Base-by-base conservation (phyloP, 1,140 invertebrate genomes). In the Pomacea maculata region DNA sequence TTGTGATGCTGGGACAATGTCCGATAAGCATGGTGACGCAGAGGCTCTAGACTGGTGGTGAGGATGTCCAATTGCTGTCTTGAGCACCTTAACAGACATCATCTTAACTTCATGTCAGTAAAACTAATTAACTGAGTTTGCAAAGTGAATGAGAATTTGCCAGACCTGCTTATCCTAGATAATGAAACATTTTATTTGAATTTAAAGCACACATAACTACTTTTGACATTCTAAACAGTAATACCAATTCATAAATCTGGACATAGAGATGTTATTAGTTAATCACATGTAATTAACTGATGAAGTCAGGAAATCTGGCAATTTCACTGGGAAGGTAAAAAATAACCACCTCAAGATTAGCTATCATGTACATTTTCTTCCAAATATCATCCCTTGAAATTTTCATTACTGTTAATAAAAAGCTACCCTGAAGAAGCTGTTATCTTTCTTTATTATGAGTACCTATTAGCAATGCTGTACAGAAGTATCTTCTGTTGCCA, bases 401-500 rank as follows among this genome's bases (percentile, higher is more conserved):
- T 45, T 4, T 6, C 2, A 45, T 45, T 45, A 45, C 6, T 45
- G 34, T 45, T 45, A 45, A 45, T 6, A 45, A 45, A 45, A 2
- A 45, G 2, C 34, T 45, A 45, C 34, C 34, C 34, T 45, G 34
- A 45, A 6, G 34, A 45, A 4, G 34, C 34, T 45, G 34, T 45
- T 45, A 45, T 45, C 34, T 45, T 45, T 45, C 34, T 45, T 45
- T 45, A 45, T 4, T 45, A 45, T 45, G 34, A 45, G 34, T 81
- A 89, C 88, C 88, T 89, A 77, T 90, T 86, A 21, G 85, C 84
- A 79, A 90, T 85, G 19, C 88, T 88, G 85, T 84, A 88, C 10
- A 90, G 81, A 15, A 89, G 71, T 29, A 84, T 83, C 75, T 85
- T 85, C 73, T 89, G 88, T 79, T 90, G 89, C 89, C 89, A 90